These are phyloP conservation scores for Malurus elegans DNA, from an alignment of 2,113 vertebrate species.

Conservation along the genomic window DNA sequence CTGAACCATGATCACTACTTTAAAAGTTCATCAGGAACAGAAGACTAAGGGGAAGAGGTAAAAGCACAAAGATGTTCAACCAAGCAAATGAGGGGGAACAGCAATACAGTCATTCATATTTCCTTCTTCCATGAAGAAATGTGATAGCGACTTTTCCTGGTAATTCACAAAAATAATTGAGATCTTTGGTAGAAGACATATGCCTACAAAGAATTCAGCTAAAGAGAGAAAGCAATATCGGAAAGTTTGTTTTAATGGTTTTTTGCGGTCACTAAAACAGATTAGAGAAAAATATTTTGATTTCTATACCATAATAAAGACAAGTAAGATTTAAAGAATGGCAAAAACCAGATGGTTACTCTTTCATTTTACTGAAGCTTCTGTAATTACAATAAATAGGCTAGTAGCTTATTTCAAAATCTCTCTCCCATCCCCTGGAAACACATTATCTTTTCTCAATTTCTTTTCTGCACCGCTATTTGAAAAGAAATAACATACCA, in stretches of 20 bases:
- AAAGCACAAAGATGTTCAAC: neutral
- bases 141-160: neutral
- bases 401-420: neutral
- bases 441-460: neutral
- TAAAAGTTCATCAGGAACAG: neutral
- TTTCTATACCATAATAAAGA: neutral
- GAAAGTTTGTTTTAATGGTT: neutral
- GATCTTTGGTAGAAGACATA: neutral
- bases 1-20: neutral
- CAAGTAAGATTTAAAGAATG: neutral
- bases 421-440: neutral
- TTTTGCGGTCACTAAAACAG: neutral
- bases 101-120: neutral
- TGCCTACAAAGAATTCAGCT: neutral
- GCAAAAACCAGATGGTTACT: neutral
- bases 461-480: neutral
- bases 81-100: neutral
- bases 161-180: neutral
- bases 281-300: neutral
- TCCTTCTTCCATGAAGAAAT: neutral
- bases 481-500: neutral
- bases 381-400: neutral
- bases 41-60: neutral
- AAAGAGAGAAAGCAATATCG: neutral
- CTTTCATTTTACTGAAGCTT: neutral